Conservation (phyloP, 2,888 invertebrate species). For the Leucophenga montana region DNA sequence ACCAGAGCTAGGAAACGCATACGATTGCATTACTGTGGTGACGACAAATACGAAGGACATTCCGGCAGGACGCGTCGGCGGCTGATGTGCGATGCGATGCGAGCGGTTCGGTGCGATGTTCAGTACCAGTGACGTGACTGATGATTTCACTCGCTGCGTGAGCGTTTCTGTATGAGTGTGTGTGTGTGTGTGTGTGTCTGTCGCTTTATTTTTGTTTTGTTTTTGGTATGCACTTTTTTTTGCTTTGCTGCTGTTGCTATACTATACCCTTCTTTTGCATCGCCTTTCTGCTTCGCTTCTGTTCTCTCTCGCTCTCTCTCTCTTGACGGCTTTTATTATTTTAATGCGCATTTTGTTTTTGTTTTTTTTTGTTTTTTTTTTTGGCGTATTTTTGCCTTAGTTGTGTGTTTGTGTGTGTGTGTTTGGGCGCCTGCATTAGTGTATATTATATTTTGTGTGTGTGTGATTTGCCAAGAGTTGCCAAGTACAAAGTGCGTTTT, state of each 20-base stretch:
- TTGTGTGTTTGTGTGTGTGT: background rate
- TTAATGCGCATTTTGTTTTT: background rate
- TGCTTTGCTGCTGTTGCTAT: background rate
- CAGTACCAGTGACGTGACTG: too few relatives aligned
- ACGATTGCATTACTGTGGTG: background rate
- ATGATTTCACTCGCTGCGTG: too few relatives aligned
- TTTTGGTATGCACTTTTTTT: background rate
- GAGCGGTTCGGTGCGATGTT: background rate
- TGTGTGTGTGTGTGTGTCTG: background rate
- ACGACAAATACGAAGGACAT: background rate
- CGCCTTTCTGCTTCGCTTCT: background rate
- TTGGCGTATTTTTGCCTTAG: background rate
- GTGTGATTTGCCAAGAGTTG: background rate
- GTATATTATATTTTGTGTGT: background rate
- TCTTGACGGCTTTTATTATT: background rate
- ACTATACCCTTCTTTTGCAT: background rate
- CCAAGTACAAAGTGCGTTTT: constrained; percentile 8
- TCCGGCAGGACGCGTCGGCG: too few relatives aligned
- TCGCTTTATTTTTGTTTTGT: background rate
- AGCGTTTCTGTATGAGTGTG: background rate
- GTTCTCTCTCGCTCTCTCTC: background rate
- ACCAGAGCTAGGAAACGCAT: constrained; percentile 7
- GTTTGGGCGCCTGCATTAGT: background rate
- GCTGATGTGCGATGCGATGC: too few relatives aligned
- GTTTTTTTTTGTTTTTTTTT: background rate